Base-by-base conservation (phyloP, 2,113 vertebrate species). In the Platysteira castanea region DNA sequence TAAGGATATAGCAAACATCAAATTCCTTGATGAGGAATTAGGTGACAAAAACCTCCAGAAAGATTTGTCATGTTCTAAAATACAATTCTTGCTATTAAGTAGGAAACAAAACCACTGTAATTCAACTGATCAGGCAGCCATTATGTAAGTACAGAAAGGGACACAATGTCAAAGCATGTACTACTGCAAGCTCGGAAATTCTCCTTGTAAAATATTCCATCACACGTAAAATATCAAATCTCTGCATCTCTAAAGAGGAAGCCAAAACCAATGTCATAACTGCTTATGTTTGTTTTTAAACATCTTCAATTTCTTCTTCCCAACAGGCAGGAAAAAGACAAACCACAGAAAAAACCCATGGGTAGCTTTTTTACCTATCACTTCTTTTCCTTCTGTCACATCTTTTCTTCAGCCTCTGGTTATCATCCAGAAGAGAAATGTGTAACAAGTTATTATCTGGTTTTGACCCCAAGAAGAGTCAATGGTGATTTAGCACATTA, bases 1-100 rank as follows among this genome's bases (percentile, higher is more conserved):
- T 87, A 95, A 96, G 69, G 76, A 60, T 41, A 91, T 5, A 84
- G 89, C 85, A 92, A 95, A 95, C 74, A 74, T 54, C 60, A 89
- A 89, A 92, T 59, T 69, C 87, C 60, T 42, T 56, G 28, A 84
- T 42, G 28, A 88, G 47, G 64, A 86, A 54, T 64, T 68, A 78
- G 87, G 33, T 13, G 49, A 89, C 77, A 93, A 95, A 94, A 94
- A 37, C 21, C 20, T 90, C 28, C 61, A 86, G 37, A 75, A 89
- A 79, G 28, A 89, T 64, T 23, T 76, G 16, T 44, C 86, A 82
- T 2, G 7, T 70, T 23, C 54, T 75, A 74, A 80, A 89, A 77
- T 44, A 44, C 20, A 80, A 56, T 63, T 54, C 59, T 71, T 86
- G 31, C n/a, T 69, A 39, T 17, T 70, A 94, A 59, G 22, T 30